Percentiles rank a stretch among this genome's conserved stretches.
phyloP scores from a whole-genome alignment of 2,888 invertebrate genomes.

The Camptogramma bilineatum region DNA sequence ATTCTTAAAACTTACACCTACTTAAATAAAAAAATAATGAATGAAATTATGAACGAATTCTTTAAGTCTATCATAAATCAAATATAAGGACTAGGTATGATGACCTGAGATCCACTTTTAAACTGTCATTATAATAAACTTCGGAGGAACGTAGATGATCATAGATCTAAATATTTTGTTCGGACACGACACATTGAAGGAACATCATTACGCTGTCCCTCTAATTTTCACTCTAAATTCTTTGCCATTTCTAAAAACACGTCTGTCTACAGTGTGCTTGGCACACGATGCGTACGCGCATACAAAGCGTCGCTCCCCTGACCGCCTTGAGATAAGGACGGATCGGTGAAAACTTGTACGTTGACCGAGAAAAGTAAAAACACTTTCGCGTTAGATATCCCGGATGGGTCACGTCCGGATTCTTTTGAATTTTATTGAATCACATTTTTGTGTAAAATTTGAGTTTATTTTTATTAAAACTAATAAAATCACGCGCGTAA shows the following conservation, averaged over 20 bases:
- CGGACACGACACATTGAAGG: too few species aligned
- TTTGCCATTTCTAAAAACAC: constrained; percentile 23
- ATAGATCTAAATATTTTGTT: too few species aligned
- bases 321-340: constrained; percentile 73
- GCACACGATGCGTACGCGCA: constrained; percentile 47
- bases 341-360: constrained; percentile 71
- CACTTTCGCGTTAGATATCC: constrained; percentile 65
- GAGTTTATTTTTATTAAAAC: too few species aligned
- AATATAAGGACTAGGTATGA: too few species aligned
- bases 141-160: too few species aligned
- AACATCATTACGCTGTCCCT: neutral
- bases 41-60: too few species aligned
- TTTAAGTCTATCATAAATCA: too few species aligned
- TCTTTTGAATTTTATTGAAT: constrained; percentile 25
- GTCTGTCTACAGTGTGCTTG: constrained; percentile 14
- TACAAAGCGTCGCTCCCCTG: constrained; percentile 62
- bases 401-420: constrained; percentile 47
- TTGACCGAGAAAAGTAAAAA: constrained; percentile 72
- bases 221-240: neutral
- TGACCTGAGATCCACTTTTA: too few species aligned
- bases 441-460: neutral
- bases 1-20: too few species aligned
- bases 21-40: too few species aligned
- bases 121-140: too few species aligned
- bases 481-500: too few species aligned